Evolutionary conservation across 1,140 invertebrate genomes (phyloP).

Genomic region (Drosophila parvula): DNA sequence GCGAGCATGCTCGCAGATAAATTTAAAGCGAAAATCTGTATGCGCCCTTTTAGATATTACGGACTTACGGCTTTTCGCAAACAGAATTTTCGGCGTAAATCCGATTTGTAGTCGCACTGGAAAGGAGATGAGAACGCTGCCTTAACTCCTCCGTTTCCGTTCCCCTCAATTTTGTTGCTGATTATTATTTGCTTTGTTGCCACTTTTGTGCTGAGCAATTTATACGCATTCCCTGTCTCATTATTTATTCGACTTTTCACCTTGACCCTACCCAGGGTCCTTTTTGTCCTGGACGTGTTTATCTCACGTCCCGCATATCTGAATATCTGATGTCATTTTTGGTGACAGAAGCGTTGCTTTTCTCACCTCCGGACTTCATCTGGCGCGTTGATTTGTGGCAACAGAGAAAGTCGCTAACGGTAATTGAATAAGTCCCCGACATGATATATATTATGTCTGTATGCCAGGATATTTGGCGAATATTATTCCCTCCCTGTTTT

Average conservation of each 20-base stretch:
- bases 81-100: constrained; percentile 15
- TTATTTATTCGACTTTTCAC: constrained; percentile 58
- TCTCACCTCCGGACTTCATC: constrained; percentile 33
- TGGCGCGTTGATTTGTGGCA: constrained; percentile 47
- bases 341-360: constrained; percentile 30
- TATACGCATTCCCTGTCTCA: constrained; percentile 42
- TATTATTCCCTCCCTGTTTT: constrained; percentile 11
- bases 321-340: constrained; percentile 57
- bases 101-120: constrained; percentile 20
- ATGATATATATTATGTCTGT: constrained; percentile 56
- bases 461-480: constrained; percentile 24
- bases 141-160: constrained; percentile 7
- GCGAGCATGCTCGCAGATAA: constrained; percentile 27
- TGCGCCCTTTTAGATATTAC: constrained; percentile 12
- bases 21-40: constrained; percentile 40
- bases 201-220: constrained; percentile 24
- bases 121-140: background rate
- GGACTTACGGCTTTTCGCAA: constrained; percentile 12
- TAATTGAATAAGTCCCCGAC: constrained; percentile 64
- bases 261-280: constrained; percentile 28
- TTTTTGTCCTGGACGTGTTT: constrained; percentile 15
- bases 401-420: constrained; percentile 49
- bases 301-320: constrained; percentile 22
- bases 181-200: constrained; percentile 16
- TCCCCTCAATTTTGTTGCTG: constrained; percentile 3